Base-by-base conservation (phyloP, 2,888 invertebrate species). In the Boloria selene region DNA sequence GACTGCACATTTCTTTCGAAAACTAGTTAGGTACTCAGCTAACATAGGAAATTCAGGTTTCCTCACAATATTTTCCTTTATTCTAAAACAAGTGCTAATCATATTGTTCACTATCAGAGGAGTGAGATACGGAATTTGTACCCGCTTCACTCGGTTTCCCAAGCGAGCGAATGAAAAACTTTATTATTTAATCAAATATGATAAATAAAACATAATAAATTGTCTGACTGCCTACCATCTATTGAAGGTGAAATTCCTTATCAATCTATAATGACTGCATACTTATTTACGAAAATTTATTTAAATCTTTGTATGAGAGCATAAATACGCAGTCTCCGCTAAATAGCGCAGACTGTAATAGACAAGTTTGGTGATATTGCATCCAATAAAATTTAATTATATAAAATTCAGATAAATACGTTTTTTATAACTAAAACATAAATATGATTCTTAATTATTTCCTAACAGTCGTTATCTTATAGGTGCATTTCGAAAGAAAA, bases 401-500 rank as follows among this genome's bases (percentile, higher is more conserved):
- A 52, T n/a, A 31, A n/a, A 31, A 52, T 53, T 53, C 52, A 53
- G 31, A 26, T 53, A 16, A 26, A 14, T 26, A 31, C 26, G 13
- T n/a, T 53, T 16, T 38, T 10, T 38, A 7, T 38, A 38, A 38
- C 31, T 38, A 38, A 38, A 2, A 38, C 10, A 38, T 38, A 31
- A 10, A 38, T 38, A 38, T 10, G 31, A 38, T 38, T 38, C 10
- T 38, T 10, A 38, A 10, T 38, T 10, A 38, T 38, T 38, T 38
- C 31, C 31, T 38, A 10, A 7, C 2, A 31, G 13, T 13, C n/a
- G 16, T 16, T 31, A 4, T 53, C 16, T 42, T 38, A 54, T 54
- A 42, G 13, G 13, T 56, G 13, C 18, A 56, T 65, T 67, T 75
- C 78, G 78, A 77, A 79, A 76, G 73, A 74, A 75, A 79, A 82